Conservation (phyloP, 92 coral and sea anemone genomes). For the Meandrina meandrites region DNA sequence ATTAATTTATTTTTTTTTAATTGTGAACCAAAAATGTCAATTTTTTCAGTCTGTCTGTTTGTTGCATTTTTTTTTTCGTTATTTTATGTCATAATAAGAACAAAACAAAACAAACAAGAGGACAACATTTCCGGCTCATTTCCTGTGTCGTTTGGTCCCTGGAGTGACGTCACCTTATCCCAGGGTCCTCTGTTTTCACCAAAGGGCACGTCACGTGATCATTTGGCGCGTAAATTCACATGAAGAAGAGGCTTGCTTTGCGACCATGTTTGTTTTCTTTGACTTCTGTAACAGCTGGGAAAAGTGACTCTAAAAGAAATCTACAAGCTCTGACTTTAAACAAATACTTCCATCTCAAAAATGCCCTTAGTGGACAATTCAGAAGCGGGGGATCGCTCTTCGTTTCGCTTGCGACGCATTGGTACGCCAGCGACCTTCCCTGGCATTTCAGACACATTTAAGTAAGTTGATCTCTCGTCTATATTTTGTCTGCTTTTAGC, state of each 20-base stretch:
- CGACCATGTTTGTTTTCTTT: slow-evolving; percentile 10
- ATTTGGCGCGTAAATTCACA: slow-evolving; percentile 49
- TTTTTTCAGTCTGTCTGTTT: no score
- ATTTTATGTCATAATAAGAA: no score
- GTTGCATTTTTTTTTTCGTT: no score
- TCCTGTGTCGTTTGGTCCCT: no score
- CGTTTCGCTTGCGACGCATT: slow-evolving; percentile 69
- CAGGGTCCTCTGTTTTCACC: background rate
- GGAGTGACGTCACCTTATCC: background rate
- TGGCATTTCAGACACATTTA: slow-evolving; percentile 70
- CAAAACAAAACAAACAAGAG: no score
- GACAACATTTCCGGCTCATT: no score
- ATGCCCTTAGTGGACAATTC: slow-evolving; percentile 50
- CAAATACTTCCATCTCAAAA: background rate
- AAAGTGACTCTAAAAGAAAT: background rate
- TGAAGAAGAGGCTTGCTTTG: slow-evolving; percentile 32
- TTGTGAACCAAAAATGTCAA: no score
- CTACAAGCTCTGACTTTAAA: background rate
- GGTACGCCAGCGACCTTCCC: slow-evolving; percentile 68
- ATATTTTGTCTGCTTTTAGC: no score
- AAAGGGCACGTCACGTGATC: slow-evolving; percentile 8
- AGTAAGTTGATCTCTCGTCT: slow-evolving; percentile 42
- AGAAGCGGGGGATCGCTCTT: slow-evolving; percentile 24
- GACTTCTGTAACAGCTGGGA: background rate
- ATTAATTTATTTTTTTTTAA: no score